A percentile compares a stretch with the other conserved stretches of the same genome.
Conservation (phyloP, 37 sponge, comb jelly and placozoan species). For the Hormiphora californensis region DNA sequence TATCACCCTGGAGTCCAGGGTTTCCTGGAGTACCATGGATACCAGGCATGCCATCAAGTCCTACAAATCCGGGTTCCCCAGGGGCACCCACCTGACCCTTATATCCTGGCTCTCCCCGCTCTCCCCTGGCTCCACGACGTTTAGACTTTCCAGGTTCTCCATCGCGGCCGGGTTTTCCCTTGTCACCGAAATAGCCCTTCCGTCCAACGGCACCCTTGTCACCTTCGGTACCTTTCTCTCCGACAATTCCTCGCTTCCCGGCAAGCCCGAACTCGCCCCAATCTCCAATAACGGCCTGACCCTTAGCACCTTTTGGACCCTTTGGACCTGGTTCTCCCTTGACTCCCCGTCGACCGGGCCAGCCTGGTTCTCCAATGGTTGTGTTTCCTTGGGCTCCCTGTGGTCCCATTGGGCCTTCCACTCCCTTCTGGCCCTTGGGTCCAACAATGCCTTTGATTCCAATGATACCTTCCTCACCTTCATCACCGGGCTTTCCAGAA, state of each 20-base stretch:
- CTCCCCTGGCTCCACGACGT: neutral
- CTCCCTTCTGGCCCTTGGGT: neutral
- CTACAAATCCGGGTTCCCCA: neutral
- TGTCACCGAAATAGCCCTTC: neutral
- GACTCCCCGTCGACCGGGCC: neutral
- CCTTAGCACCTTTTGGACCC: neutral
- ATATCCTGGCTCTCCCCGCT: neutral
- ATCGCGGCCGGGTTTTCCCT: neutral
- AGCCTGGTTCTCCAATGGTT: slow-evolving; percentile 9
- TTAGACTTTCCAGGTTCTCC: neutral
- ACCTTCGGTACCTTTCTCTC: slow-evolving; percentile 8
- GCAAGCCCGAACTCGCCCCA: neutral
- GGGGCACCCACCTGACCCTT: neutral
- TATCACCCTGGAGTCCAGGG: neutral
- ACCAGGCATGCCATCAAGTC: slow-evolving; percentile 24
- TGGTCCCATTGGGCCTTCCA: neutral
- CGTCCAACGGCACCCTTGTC: neutral
- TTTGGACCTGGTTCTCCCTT: neutral
- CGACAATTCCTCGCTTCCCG: neutral
- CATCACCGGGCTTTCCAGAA: neutral
- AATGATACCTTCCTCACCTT: neutral
- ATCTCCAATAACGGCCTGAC: neutral
- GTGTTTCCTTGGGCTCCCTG: neutral
- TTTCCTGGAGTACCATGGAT: slow-evolving; percentile 24
- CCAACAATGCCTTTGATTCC: neutral